Evolutionary conservation across 1,140 invertebrate species (phyloP).

Genomic region (Aphis craccivora): DNA sequence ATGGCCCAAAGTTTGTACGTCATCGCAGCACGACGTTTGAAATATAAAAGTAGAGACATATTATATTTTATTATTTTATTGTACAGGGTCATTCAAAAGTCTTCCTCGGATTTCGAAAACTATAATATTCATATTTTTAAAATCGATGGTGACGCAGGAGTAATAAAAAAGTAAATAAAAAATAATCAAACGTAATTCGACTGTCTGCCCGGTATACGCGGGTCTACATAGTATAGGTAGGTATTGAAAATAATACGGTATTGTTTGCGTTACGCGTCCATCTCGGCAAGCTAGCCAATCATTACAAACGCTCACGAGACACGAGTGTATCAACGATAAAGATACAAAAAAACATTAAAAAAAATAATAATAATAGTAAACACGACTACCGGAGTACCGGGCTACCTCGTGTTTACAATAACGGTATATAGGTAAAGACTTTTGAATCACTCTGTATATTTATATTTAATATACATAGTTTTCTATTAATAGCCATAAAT

Average conservation of each 20-base stretch:
- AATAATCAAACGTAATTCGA: too few relatives aligned
- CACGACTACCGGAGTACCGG: too few relatives aligned
- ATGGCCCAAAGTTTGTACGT: neutral
- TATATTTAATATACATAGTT: neutral
- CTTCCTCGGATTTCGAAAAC: neutral
- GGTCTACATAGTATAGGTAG: too few relatives aligned
- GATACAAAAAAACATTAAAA: neutral
- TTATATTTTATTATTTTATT: neutral
- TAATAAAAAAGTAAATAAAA: too few relatives aligned
- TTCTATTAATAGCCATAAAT: neutral
- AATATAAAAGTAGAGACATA: neutral
- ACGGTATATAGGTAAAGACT: neutral
- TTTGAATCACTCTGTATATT: neutral
- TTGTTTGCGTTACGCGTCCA: too few relatives aligned
- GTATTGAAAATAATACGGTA: too few relatives aligned
- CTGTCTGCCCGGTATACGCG: too few relatives aligned
- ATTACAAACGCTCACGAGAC: neutral
- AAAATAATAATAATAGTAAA: neutral
- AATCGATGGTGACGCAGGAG: too few relatives aligned
- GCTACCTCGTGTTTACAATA: neutral
- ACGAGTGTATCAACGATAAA: too few relatives aligned
- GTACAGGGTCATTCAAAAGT: neutral
- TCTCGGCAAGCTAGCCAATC: neutral
- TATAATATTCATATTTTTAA: neutral
- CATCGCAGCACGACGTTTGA: neutral